Conservation (phyloP, 2,888 invertebrate genomes). For the Drosophila pegasa region DNA sequence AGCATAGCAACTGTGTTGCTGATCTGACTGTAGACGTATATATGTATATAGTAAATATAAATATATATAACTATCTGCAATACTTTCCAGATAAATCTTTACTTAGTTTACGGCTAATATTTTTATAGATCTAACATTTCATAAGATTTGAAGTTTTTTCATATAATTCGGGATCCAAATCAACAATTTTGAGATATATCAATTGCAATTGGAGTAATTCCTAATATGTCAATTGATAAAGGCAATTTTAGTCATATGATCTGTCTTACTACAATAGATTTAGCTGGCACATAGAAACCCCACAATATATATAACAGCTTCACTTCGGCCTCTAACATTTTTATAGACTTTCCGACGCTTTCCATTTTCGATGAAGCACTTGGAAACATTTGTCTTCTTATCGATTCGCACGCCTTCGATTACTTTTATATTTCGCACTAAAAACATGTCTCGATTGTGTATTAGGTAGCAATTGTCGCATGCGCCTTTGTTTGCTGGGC, state of each 20-base stretch:
- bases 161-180: too few species aligned
- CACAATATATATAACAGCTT: neutral
- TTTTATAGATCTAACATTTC: too few species aligned
- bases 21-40: neutral
- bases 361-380: neutral
- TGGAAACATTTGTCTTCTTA: neutral
- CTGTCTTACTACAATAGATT: too few species aligned
- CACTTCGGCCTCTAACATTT: neutral
- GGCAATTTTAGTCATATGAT: too few species aligned
- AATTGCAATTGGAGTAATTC: too few species aligned
- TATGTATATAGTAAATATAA: neutral
- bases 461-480: constrained; percentile 65
- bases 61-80: neutral
- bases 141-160: too few species aligned
- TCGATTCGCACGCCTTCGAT: constrained; percentile 11
- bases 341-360: neutral
- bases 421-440: constrained; percentile 6
- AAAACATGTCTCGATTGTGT: constrained; percentile 5
- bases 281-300: too few species aligned
- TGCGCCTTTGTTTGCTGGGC: constrained; percentile 28
- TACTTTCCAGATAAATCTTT: too few species aligned
- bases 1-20: neutral
- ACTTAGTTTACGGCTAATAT: too few species aligned
- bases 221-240: too few species aligned
- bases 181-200: too few species aligned